Conservation (phyloP, 2,113 vertebrate genomes). For the Hypanus sabinus region DNA sequence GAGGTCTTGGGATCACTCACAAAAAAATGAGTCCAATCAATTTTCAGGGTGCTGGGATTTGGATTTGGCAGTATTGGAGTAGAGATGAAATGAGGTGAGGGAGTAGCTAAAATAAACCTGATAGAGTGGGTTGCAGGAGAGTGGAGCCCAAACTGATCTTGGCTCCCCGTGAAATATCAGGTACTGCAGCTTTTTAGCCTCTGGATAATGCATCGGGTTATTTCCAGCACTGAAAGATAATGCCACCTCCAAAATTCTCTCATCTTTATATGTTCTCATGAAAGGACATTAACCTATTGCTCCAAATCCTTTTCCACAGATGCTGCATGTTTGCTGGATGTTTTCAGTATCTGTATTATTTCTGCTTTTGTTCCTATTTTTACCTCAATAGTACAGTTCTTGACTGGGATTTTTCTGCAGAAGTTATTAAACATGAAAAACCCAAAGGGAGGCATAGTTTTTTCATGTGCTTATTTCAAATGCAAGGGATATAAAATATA, state of each 20-base stretch:
- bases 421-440: no score
- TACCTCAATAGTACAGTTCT: no score
- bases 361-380: neutral
- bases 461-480: no score
- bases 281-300: no score
- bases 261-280: no score
- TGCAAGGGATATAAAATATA: no score
- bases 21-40: neutral
- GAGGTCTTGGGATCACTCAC: neutral
- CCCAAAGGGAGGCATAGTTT: no score
- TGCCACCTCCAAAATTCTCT: neutral
- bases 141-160: neutral
- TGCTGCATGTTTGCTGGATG: neutral
- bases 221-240: neutral
- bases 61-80: neutral
- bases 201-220: neutral
- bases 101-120: neutral
- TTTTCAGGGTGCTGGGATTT: neutral
- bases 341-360: neutral
- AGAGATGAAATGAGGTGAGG: neutral
- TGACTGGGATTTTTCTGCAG: no score
- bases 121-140: neutral
- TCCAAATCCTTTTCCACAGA: neutral
- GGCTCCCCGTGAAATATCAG: neutral
- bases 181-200: neutral